These are phyloP conservation scores for Rotaria socialis DNA, from an alignment of 2,888 invertebrate genomes.

Conservation along the genomic window DNA sequence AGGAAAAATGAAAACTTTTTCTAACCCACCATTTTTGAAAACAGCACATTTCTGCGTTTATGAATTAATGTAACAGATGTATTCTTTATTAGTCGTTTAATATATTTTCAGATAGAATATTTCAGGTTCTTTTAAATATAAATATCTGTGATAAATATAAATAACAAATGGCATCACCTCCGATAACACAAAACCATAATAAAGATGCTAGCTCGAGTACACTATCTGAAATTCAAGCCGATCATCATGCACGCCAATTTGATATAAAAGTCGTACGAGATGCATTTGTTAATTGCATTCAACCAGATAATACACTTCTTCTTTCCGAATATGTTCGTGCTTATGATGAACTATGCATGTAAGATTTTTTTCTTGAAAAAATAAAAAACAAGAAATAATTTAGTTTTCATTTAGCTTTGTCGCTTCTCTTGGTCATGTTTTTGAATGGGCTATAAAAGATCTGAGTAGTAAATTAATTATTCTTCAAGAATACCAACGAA, in stretches of 20 bases:
- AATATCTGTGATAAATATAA: not conserved
- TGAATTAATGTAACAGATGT: no score
- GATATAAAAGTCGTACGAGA: not conserved
- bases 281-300: slow-evolving; percentile 7
- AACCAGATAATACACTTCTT: not conserved
- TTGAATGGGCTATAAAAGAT: slow-evolving; percentile 2
- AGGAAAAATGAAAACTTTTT: no score
- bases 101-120: no score
- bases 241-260: not conserved
- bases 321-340: not conserved
- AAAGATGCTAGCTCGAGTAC: not conserved
- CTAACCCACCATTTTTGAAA: no score
- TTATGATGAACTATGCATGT: slow-evolving; percentile 30
- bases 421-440: not conserved
- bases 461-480: not conserved
- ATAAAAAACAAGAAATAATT: no score
- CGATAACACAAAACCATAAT: not conserved
- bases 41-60: no score
- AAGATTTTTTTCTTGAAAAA: not conserved
- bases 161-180: not conserved
- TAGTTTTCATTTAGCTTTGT: not conserved
- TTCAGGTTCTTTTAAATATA: no score
- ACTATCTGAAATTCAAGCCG: not conserved
- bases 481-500: not conserved
- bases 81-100: no score